Evolutionary conservation across 2,888 invertebrate species (phyloP), one percentile per base, ranked within the genome.

Genomic region (Campaea margaritaria): DNA sequence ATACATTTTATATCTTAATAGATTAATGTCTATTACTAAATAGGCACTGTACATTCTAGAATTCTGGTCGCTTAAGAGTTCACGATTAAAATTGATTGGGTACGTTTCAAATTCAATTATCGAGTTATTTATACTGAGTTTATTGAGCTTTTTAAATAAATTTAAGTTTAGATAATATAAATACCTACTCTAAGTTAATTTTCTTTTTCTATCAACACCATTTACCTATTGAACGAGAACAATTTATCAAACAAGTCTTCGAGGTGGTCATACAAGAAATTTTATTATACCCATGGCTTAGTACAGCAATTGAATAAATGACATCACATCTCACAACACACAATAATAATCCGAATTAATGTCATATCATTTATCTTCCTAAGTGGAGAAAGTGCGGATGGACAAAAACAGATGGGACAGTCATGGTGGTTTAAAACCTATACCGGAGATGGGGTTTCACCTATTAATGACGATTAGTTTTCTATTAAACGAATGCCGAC

Each of bases 401-500:
- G 49, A 74, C 62, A 49, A 61, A 69, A 72, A 73, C 68, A 71
- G 67, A 68, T 66, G 62, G 68, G 62, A 68, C 63, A 56, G 71
- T 62, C 61, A 36, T 21, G 45, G 28, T 46, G 34, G 16, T 39
- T 59, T 53, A 39, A 53, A 46, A 47, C 49, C 54, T 49, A 56
- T 54, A 68, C 62, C 75, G 73, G 81, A 80, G 85, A 77, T 81
- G 79, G 45, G 74, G 82, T 90, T 89, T 90, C 89, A 84, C 89
- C 87, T 75, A 89, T 89, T 89, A 89, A 83, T 78, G 74, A 82
- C 81, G 79, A 86, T 86, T 87, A 86, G 82, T 78, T 75, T 73
- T 64, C 78, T 81, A 87, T 88, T 88, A 87, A 81, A 80, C 73
- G 84, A 83, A 85, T 87, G 75, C 85, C 83, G 70, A 69, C 78